Base-by-base conservation (phyloP, 2,797 vertebrate species). In the Spinibarbus caldwelli region DNA sequence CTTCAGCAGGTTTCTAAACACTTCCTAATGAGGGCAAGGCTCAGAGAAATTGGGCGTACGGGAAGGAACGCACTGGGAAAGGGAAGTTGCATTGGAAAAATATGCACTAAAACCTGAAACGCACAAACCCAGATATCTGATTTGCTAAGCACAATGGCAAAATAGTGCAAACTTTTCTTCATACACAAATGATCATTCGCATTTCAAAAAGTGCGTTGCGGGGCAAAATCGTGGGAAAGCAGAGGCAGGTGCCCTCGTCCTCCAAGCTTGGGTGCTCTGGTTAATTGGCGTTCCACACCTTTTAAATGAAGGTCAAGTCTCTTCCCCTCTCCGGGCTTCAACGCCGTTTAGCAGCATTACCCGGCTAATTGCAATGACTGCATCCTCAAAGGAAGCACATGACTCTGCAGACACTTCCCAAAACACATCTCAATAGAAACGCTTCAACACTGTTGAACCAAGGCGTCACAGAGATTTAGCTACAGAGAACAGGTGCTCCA, bases 1-100 rank as follows among this genome's bases (percentile, higher is more conserved):
- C 97, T 97, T 95, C 96, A 98, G 93, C 96, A 96, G 94, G 94
- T 97, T 97, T 93, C 96, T 95, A 96, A 85, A 98, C 97, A 96
- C 97, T 96, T 96, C 94, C 91, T 96, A 97, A 97, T 94, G 95
- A 97, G 96, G 90, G 83, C 59, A 54, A 62, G 34, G 52, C 80
- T 80, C 66, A 38, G 34, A 43, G 80, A 70, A 59, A 77, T 54
- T 4, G 52, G 49, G 19, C 15, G 45, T 52, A 78, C n/a, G 34
- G 21, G 59, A 83, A 77, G 70, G n/a, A 31, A 14, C 68, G 67
- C 8, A 15, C 21, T 62, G 45, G 45, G n/a, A 52, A n/a, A 43
- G 2, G 75, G 43, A 73, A n/a, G n/a, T n/a, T 29, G n/a, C 66
- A 52, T 21, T 41, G 17, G 2, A 38, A 23, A 62, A 77, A 59